A percentile compares a stretch with the other conserved stretches of the same genome.
phyloP scores from a whole-genome alignment of 2,113 vertebrate species.

The Catagonus wagneri region DNA sequence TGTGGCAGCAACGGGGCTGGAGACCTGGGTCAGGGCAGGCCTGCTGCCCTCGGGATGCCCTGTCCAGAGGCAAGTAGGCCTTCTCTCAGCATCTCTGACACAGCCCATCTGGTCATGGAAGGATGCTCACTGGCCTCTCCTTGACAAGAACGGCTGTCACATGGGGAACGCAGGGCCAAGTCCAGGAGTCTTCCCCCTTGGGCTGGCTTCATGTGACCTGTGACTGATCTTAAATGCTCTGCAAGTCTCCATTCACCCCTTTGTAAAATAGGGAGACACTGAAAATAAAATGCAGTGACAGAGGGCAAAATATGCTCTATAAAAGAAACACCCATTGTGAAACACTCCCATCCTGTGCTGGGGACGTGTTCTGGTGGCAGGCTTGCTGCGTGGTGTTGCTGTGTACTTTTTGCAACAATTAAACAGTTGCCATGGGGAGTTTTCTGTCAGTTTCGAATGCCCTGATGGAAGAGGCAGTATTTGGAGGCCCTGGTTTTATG shows the following conservation, averaged over 20 bases:
- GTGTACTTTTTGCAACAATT: background rate
- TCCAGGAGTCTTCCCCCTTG: background rate
- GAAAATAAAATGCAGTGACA: background rate
- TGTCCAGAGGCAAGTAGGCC: background rate
- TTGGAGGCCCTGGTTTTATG: background rate
- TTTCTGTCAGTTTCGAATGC: background rate
- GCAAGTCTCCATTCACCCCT: background rate
- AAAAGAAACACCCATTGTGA: background rate
- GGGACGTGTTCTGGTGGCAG: background rate
- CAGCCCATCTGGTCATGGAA: background rate
- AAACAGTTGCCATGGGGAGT: background rate
- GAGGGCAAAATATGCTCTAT: background rate
- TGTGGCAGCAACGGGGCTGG: fast-evolving
- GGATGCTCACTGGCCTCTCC: background rate
- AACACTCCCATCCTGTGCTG: background rate
- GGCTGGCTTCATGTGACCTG: background rate
- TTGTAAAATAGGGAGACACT: background rate
- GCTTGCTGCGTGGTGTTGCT: background rate
- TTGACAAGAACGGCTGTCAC: background rate
- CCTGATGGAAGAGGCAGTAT: background rate
- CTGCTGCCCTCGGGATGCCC: background rate
- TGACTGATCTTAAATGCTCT: background rate
- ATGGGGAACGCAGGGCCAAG: background rate
- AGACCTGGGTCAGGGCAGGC: background rate
- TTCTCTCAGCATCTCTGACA: background rate